These are phyloP conservation scores for Sebastes nivosus DNA, from an alignment of 2,797 vertebrate genomes.

Conservation along the genomic window DNA sequence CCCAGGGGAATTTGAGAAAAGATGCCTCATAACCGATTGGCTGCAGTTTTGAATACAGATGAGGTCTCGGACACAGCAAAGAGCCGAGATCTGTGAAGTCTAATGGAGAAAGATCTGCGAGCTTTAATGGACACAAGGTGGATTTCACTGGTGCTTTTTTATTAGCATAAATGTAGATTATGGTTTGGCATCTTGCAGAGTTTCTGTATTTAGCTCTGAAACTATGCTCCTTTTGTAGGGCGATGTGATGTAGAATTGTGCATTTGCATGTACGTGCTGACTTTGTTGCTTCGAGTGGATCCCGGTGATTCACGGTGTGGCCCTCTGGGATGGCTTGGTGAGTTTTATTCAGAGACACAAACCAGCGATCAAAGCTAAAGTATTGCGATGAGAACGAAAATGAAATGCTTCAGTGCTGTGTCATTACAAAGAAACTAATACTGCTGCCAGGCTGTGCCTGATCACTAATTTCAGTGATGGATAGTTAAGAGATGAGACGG, in stretches of 20 bases:
- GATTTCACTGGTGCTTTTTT: constrained; percentile 7
- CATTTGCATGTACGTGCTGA: constrained; percentile 35
- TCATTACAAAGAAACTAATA: constrained; percentile 40
- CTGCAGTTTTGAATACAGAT: constrained; percentile 29
- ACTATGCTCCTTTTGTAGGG: neutral
- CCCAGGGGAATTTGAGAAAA: neutral
- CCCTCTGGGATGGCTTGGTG: constrained; percentile 35
- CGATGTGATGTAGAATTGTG: neutral
- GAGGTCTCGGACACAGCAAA: neutral
- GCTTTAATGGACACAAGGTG: neutral
- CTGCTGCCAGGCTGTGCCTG: constrained; percentile 29
- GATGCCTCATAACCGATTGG: neutral
- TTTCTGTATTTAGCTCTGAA: constrained; percentile 31
- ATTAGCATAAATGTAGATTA: constrained; percentile 6
- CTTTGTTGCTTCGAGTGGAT: constrained; percentile 23
- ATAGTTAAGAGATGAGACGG: constrained; percentile 33
- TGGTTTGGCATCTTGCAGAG: neutral
- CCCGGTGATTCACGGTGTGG: constrained; percentile 23
- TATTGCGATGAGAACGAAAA: constrained; percentile 33
- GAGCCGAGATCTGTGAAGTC: neutral
- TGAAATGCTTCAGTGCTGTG: constrained; percentile 34
- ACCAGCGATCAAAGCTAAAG: constrained; percentile 55
- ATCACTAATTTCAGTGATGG: constrained; percentile 56
- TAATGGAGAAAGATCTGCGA: constrained; percentile 9
- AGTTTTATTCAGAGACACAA: constrained; percentile 49